Evolutionary conservation across 2,797 vertebrate species (phyloP), one percentile per base, ranked within the genome.

Genomic region (Choloepus didactylus): DNA sequence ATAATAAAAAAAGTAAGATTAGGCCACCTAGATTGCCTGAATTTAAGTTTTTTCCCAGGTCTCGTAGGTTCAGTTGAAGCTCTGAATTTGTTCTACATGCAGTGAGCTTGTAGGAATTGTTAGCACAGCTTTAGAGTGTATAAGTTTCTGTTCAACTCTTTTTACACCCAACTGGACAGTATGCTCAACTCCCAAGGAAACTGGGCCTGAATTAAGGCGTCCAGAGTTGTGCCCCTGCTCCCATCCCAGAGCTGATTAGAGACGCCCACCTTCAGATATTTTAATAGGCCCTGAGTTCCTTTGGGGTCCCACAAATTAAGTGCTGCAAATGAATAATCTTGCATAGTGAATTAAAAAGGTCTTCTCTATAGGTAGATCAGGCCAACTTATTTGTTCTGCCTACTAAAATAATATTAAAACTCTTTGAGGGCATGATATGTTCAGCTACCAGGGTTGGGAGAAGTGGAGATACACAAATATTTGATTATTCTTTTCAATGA

Each of bases 401-500:
- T 90, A 72, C 46, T 76, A 44, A 76, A 91, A 91, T 79, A 91
- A 80, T 80, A 46, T 56, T 80, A 66, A 76, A 56, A 56, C 54
- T 56, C 54, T 4, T 15, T 56, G 62, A 29, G 31, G 6, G 19
- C 3, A 6, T 6, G 14, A 1, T 73, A 21, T 66, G 41, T 18
- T 60, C 59, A 81, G 85, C 56, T 94, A 49, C 35, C 10, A n/a
- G 12, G 25, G 2, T 64, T 46, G 46, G 81, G 18, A 91, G 72
- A 64, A 84, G 64, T 21, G 0, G 12, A 0, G 12, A 72, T 75
- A 46, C 6, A 23, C n/a, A 91, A 29, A 84, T 19, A 25, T 81
- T 84, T 64, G 72, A 75, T 76, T 87, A 60, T 76, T 76, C 21
- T 95, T 92, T 31, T 87, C n/a, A 72, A 44, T 56, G 66, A 87